Evolutionary conservation across 1,140 invertebrate genomes (phyloP).

Genomic region (Trinorchestia longiramus): DNA sequence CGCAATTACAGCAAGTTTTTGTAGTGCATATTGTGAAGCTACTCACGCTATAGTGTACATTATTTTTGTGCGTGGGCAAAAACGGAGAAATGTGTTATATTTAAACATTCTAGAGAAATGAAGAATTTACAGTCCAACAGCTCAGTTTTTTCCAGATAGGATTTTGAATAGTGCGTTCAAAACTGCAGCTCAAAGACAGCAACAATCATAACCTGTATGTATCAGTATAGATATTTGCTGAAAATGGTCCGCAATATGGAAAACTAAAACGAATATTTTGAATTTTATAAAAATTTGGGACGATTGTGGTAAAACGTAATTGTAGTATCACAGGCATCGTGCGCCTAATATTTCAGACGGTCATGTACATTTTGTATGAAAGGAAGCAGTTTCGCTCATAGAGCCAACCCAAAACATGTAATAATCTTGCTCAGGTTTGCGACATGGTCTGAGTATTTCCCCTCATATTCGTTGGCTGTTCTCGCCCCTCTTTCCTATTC

Average conservation of each 20-base stretch:
- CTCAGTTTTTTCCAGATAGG: background rate
- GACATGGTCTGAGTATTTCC: slow-evolving; percentile 32
- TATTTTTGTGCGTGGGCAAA: no score
- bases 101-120: background rate
- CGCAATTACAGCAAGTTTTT: no score
- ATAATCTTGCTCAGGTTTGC: slow-evolving; percentile 42
- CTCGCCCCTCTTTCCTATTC: slow-evolving; percentile 53
- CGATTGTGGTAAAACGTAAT: background rate
- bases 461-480: slow-evolving; percentile 44
- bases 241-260: background rate
- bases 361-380: background rate
- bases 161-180: no score
- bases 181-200: background rate
- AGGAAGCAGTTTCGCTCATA: background rate
- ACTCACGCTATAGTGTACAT: no score
- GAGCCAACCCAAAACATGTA: slow-evolving; percentile 12
- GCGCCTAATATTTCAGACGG: background rate
- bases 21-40: no score
- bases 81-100: no score
- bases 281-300: background rate
- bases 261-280: background rate
- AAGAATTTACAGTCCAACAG: background rate
- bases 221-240: background rate
- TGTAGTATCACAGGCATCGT: background rate
- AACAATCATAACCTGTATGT: background rate